These are phyloP conservation scores for Panagrolaimus sp. DNA, from an alignment of 1,140 invertebrate species.

Conservation along the genomic window DNA sequence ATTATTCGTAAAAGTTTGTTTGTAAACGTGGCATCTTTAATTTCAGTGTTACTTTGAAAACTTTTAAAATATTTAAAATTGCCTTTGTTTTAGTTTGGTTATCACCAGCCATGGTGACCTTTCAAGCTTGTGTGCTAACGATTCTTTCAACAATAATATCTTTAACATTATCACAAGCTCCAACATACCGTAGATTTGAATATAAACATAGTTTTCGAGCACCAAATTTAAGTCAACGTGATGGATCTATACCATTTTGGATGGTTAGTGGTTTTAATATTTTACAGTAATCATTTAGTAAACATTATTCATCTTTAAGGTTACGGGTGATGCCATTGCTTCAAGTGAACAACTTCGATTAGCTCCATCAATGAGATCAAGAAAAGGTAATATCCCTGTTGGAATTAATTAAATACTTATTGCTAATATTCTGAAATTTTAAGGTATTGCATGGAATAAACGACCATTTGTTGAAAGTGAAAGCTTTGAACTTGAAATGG, in stretches of 20 bases:
- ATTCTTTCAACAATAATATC: too few relatives aligned
- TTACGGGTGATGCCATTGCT: slow-evolving; percentile 95
- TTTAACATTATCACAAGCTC: slow-evolving; percentile 19
- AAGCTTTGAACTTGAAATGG: slow-evolving; percentile 91
- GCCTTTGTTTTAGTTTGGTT: too few relatives aligned
- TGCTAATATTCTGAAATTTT: too few relatives aligned
- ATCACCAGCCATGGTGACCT: too few relatives aligned
- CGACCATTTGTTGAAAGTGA: slow-evolving; percentile 73
- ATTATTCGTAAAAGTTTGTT: too few relatives aligned
- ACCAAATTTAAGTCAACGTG: slow-evolving; percentile 94
- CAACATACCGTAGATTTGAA: slow-evolving; percentile 68
- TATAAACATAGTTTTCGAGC: slow-evolving; percentile 99
- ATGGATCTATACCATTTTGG: slow-evolving; percentile 96
- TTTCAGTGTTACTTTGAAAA: too few relatives aligned
- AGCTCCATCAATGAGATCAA: slow-evolving; percentile 85
- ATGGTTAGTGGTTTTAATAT: slow-evolving; percentile 63
- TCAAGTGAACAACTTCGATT: slow-evolving; percentile 90
- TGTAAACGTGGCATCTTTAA: too few relatives aligned
- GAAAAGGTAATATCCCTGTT: slow-evolving; percentile 68
- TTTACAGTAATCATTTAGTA: too few relatives aligned
- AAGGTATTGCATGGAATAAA: slow-evolving; percentile 79
- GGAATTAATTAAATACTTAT: too few relatives aligned
- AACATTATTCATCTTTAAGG: too few relatives aligned
- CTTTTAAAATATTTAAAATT: too few relatives aligned
- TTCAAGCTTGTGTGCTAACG: too few relatives aligned